Base-by-base conservation (phyloP, 2,888 invertebrate genomes). In the Drosophila mayaguana region DNA sequence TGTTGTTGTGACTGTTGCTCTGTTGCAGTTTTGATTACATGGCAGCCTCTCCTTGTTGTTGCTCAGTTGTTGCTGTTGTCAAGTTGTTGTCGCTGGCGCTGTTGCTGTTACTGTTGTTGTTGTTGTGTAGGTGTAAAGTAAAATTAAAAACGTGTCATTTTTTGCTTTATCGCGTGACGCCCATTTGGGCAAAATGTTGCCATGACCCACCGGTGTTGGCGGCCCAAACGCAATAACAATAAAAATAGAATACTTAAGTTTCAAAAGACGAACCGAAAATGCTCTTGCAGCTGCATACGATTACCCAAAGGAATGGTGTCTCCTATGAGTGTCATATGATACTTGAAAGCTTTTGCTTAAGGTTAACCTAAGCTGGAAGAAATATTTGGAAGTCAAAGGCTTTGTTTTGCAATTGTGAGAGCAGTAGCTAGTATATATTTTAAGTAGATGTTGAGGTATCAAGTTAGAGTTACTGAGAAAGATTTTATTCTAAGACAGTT, bases 101-200 rank as follows among this genome's bases (percentile, higher is more conserved):
- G 32, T 11, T 32, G 32, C 11, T 32, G 32, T 7, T 32, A 14
- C 42, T 69, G 40, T 32, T 40, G 20, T n/a, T 43, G 14, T 46
- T 45, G 68, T 53, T 61, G 51, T 57, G 87, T 85, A 50, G 89
- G 86, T 87, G 88, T 85, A 75, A 88, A 88, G 83, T 81, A 85
- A 89, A 87, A 87, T 89, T 89, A 89, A 87, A 87, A 87, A 87
- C 89, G 81, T 87, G 86, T 88, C 89, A 86, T 89, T 88, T 89
- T 89, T 86, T 88, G 83, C 89, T 88, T 88, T 89, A 89, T 85
- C 89, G 88, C 88, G 51, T 71, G 73, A 74, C 80, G 72, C 68
- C 68, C 66, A 75, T 75, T 78, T 79, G 60, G 64, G 61, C 62
- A 64, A 74, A 80, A 74, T 75, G 84, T 73, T 82, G 80, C 85